Conservation (phyloP, 2,113 vertebrate species). For the Microcebus jonahi region DNA sequence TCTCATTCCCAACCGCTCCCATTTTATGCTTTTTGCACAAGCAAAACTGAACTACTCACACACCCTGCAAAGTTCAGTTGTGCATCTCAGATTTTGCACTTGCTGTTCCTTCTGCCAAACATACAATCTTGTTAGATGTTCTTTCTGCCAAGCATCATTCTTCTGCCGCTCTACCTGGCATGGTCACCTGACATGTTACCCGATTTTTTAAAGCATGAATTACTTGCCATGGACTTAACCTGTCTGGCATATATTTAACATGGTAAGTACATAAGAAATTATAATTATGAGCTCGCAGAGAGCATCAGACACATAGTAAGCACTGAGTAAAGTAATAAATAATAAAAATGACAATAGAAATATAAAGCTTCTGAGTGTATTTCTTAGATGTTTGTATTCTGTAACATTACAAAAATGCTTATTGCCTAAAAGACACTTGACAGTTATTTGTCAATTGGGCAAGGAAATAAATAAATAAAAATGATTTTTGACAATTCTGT, state of each 20-base stretch:
- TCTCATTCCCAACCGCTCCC: background rate
- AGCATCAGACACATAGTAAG: background rate
- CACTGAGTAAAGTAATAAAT: background rate
- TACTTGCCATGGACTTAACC: background rate
- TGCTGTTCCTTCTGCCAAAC: background rate
- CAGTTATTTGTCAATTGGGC: background rate
- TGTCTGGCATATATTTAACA: background rate
- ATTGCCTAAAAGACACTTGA: background rate
- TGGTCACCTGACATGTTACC: background rate
- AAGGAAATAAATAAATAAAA: background rate
- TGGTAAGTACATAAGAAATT: background rate
- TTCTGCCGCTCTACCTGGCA: background rate
- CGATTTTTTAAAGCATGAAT: background rate
- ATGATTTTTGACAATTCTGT: background rate
- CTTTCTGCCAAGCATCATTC: background rate
- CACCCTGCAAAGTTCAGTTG: background rate
- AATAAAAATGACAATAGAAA: background rate
- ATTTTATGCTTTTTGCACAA: background rate
- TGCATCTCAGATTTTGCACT: background rate
- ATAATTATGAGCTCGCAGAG: background rate
- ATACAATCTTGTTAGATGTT: background rate
- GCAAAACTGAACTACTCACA: background rate
- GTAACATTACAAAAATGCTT: background rate
- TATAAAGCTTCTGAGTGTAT: background rate
- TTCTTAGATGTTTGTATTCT: background rate